Percentiles rank a stretch among this genome's conserved stretches.
Conservation (phyloP, 2,888 invertebrate genomes). For the Brachyptera putata region DNA sequence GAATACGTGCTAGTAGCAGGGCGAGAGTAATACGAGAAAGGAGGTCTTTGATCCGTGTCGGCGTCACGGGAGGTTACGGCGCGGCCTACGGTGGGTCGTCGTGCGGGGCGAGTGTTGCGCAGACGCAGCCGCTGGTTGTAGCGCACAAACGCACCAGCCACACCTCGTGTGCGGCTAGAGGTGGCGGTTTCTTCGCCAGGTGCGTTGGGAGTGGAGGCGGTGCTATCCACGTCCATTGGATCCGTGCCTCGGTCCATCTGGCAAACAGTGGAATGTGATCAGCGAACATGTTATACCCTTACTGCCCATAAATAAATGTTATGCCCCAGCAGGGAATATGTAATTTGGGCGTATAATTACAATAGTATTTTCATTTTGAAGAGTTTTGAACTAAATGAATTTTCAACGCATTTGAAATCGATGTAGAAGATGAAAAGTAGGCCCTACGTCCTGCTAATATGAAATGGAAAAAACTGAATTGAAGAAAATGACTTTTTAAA, state of each 20-base stretch:
- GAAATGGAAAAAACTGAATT: no score
- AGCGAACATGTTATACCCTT: no score
- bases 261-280: no score
- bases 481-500: no score
- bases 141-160: neutral
- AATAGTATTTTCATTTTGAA: no score
- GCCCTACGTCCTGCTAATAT: no score
- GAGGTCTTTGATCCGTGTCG: neutral
- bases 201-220: neutral
- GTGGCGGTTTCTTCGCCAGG: neutral
- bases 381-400: no score
- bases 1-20: neutral
- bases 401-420: no score
- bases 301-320: no score
- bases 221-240: constrained; percentile 58
- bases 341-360: no score
- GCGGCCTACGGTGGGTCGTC: neutral
- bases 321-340: no score
- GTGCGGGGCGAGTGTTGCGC: neutral
- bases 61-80: neutral
- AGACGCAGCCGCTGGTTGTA: neutral
- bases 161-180: constrained; percentile 14
- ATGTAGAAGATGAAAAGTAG: no score
- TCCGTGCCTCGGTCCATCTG: constrained; percentile 68
- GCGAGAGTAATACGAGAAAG: neutral